Conservation (phyloP, 92 coral and sea anemone genomes). For the Bergia sp. region DNA sequence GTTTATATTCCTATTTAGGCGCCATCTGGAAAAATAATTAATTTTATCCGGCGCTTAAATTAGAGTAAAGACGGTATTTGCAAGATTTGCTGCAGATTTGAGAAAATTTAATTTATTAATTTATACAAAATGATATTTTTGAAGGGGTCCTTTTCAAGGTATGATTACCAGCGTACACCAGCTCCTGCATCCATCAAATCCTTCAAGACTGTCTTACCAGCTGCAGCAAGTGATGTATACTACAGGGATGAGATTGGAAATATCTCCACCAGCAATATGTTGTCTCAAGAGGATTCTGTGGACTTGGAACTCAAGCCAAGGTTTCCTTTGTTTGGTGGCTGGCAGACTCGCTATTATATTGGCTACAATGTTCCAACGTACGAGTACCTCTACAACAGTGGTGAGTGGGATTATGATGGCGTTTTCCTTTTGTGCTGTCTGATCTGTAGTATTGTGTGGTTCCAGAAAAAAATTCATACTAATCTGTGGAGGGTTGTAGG, state of each 20-base stretch:
- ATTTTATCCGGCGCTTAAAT: no score
- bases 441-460: not conserved
- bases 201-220: slow-evolving; percentile 91
- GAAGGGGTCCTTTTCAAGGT: slow-evolving; percentile 96
- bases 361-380: slow-evolving; percentile 98
- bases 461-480: no score
- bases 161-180: slow-evolving; percentile 96
- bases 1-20: no score
- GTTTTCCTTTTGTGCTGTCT: no score
- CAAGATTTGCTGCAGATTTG: not conserved
- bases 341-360: slow-evolving; percentile 96
- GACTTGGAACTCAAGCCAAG: slow-evolving; percentile 94
- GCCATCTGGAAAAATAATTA: no score
- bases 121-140: not conserved
- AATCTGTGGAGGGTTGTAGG: no score
- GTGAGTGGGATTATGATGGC: slow-evolving; percentile 53
- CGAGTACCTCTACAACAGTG: slow-evolving; percentile 83
- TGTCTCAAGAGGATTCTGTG: slow-evolving; percentile 89
- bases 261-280: slow-evolving; percentile 93
- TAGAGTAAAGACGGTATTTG: no score
- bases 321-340: slow-evolving; percentile 98
- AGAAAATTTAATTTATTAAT: not conserved
- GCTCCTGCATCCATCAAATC: slow-evolving; percentile 96
- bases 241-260: slow-evolving; percentile 98
- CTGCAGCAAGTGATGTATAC: slow-evolving; percentile 94